A percentile compares a stretch with the other conserved stretches of the same genome.
Evolutionary conservation across 1,140 invertebrate genomes (phyloP).

Genomic region (Ganaspis sp.): DNA sequence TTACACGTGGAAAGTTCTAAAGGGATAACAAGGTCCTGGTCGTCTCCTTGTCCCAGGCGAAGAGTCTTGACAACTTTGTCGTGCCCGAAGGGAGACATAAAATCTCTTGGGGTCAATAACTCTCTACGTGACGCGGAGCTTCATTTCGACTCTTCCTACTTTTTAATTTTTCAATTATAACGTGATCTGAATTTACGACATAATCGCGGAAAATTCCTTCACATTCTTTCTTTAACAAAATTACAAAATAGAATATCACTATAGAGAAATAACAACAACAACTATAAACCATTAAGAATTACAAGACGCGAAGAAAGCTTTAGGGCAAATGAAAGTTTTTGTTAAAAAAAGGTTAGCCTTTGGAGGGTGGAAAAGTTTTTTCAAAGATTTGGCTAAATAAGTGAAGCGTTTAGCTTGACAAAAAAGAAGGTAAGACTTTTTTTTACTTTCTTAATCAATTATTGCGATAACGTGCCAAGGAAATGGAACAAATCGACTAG

Average conservation of each 20-base stretch:
- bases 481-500: background rate
- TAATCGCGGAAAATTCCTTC: background rate
- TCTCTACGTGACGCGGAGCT: conserved; percentile 15
- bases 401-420: too few relatives aligned
- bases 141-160: background rate
- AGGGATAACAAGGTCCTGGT: conserved; percentile 27
- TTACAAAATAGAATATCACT: too few relatives aligned
- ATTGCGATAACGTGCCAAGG: background rate
- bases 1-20: conserved; percentile 4
- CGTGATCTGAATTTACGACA: background rate
- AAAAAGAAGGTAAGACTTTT: too few relatives aligned
- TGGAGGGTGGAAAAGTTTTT: too few relatives aligned
- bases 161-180: conserved; percentile 12
- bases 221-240: background rate
- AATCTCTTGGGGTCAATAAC: conserved; percentile 4
- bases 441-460: background rate
- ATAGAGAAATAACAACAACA: too few relatives aligned
- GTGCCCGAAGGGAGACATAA: background rate
- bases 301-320: too few relatives aligned
- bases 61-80: conserved; percentile 25
- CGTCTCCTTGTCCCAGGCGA: background rate
- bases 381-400: too few relatives aligned
- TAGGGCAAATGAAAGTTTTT: too few relatives aligned
- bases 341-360: too few relatives aligned
- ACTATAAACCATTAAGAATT: too few relatives aligned